These are phyloP conservation scores for Yponomeuta malinellus DNA, from an alignment of 2,888 invertebrate species.

Conservation along the genomic window DNA sequence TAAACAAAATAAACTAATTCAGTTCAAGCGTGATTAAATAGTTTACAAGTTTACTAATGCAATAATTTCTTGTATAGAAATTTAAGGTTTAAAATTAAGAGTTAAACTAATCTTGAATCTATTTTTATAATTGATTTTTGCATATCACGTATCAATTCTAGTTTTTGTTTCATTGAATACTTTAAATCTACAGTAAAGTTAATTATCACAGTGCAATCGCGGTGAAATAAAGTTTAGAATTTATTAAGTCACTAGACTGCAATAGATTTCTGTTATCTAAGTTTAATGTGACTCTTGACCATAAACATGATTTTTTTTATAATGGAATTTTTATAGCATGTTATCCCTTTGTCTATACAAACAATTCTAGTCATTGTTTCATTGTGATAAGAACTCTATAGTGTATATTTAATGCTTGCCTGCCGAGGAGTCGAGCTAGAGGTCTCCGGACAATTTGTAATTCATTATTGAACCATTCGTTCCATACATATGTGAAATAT, in stretches of 20 bases:
- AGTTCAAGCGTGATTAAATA: too few species aligned
- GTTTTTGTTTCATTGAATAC: neutral
- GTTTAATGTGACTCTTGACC: too few species aligned
- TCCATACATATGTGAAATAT: neutral
- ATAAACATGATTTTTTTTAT: too few species aligned
- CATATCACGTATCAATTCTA: neutral
- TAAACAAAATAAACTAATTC: too few species aligned
- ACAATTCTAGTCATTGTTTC: neutral
- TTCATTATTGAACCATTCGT: neutral
- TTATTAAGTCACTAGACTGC: too few species aligned
- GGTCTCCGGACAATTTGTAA: neutral
- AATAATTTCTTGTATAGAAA: too few species aligned
- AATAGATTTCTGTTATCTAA: too few species aligned
- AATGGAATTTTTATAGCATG: neutral
- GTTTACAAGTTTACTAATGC: too few species aligned
- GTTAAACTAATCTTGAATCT: neutral
- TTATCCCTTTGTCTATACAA: neutral
- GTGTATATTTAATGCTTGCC: neutral
- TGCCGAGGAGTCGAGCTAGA: neutral
- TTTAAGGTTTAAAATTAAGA: too few species aligned
- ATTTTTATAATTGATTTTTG: neutral
- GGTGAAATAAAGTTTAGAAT: too few species aligned
- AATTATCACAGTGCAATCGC: too few species aligned
- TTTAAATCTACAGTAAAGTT: too few species aligned
- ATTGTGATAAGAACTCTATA: neutral